Evolutionary conservation across 2,797 vertebrate genomes (phyloP), one percentile per base, ranked within the genome.

Genomic region (Nyctalus aviator): DNA sequence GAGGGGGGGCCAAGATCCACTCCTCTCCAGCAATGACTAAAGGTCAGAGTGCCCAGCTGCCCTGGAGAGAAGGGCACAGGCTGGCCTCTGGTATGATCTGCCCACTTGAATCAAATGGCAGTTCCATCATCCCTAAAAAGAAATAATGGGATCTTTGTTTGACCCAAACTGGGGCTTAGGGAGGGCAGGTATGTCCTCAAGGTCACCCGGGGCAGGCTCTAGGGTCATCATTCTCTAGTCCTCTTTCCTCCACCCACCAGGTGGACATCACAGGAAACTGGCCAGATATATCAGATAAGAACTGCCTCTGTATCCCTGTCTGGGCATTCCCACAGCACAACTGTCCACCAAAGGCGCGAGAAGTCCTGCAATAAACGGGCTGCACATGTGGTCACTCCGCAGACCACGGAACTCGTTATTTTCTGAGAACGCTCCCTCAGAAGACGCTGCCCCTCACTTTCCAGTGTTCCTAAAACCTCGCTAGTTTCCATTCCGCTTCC

Each of bases 401-500:
- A 59, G 59, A 82, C 27, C 3, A 25, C 17, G 27, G 25, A 82
- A 66, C 13, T 27, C 53, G 3, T 55, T 18, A 8, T 21, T 21
- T 55, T 62, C 27, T 3, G 23, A 64, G 46, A 27, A 21, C 0
- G 25, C 8, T n/a, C 44, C 53, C 93, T 84, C 30, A 1, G 73
- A 78, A 62, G 83, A 72, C 17, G 66, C 50, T 9, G 48, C 32
- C 23, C 35, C 66, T 55, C 12, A 0, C 48, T 48, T 59, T 4
- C 55, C 55, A 14, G 1, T 0, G 17, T 48, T 10, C 32, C 55
- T 55, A 18, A 2, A 1, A 44, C 23, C 27, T 53, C 35, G 5
- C 27, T 27, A 2, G 11, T 30, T 55, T 32, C 64, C 44, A 20
- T 18, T 50, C 46, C 32, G 32, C 48, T 75, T 84, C 68, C 53